Base-by-base conservation (phyloP, 2,113 vertebrate species). In the Coptodon bakossiorum region DNA sequence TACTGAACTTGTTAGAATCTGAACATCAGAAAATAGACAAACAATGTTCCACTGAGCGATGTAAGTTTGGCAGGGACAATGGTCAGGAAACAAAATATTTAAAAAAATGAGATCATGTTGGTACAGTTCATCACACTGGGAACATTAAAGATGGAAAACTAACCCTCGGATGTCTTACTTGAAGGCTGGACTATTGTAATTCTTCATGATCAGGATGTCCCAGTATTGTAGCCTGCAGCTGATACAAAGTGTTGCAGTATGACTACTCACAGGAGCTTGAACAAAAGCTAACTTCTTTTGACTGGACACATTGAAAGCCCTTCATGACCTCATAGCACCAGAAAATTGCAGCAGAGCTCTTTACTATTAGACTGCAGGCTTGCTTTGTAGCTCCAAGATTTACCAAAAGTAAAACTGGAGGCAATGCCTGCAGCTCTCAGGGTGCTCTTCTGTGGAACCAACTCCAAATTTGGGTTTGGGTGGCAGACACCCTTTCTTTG, bases 91-190 rank as follows among this genome's bases (percentile, higher is more conserved):
- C 43, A 50, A 8, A 16, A 48, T 76, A 29, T 19, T 45, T 16
- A 0, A 0, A 71, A 73, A 73, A 73, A 45, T 29, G 2, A 11
- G 2, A 29, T 45, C 5, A 71, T 71, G 63, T 71, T 40, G n/a
- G 7, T 6, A 71, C 3, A 71, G 12, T 40, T 71, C 63, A 71
- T 71, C 36, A 71, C 12, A 40, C n/a, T 2, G 36, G 34, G 63
- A 68, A 73, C 66, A 27, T 73, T 73, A 45, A 45, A 2, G 38
- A 16, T 45, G 38, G 8, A 45, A 73, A 73, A 45, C 12, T 12
- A 29, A 17, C 24, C 24, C 40, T 29, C 1, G 0, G 22, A 76
- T 76, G 24, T 1, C 40, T 76, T 48, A 73, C 22, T 48, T 45
- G 1, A 27, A 45, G 68, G n/a, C n/a, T 73, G 68, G 66, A 71